A percentile compares a stretch with the other conserved stretches of the same genome.
phyloP scores from a whole-genome alignment of 2,113 vertebrate species.

The Pygoscelis adeliae region DNA sequence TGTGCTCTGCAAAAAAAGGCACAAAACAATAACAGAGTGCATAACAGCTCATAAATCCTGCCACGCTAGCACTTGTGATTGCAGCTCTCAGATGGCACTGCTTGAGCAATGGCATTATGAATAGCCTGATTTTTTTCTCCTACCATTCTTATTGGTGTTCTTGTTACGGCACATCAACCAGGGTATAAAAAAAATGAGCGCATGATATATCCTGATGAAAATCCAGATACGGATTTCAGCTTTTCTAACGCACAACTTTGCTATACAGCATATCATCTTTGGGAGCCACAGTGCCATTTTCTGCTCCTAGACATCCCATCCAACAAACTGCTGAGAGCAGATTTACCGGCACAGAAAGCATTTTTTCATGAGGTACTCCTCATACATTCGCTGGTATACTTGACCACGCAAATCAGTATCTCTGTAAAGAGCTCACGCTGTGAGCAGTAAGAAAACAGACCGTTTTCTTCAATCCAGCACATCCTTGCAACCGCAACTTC shows the following conservation, averaged over 20 bases:
- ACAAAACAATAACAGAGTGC: neutral
- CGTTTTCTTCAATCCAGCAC: neutral
- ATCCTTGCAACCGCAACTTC: neutral
- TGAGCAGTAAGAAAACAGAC: neutral
- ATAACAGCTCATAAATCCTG: neutral
- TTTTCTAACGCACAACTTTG: fast-evolving
- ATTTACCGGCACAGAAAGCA: neutral
- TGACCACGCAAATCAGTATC: neutral
- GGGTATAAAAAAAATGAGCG: neutral
- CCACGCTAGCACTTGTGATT: fast-evolving
- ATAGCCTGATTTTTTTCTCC: neutral
- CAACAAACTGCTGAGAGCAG: neutral
- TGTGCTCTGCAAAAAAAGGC: neutral
- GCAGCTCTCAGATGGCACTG: neutral
- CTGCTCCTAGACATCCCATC: neutral
- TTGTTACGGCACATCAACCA: neutral
- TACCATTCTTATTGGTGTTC: neutral
- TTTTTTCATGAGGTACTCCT: neutral
- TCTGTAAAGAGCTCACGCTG: neutral
- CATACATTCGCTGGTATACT: neutral
- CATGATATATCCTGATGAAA: neutral
- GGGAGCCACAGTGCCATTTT: neutral
- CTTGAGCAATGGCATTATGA: neutral
- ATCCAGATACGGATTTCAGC: neutral
- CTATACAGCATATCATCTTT: neutral